Conservation (phyloP, 2,113 vertebrate genomes). For the Dromaius novaehollandiae region DNA sequence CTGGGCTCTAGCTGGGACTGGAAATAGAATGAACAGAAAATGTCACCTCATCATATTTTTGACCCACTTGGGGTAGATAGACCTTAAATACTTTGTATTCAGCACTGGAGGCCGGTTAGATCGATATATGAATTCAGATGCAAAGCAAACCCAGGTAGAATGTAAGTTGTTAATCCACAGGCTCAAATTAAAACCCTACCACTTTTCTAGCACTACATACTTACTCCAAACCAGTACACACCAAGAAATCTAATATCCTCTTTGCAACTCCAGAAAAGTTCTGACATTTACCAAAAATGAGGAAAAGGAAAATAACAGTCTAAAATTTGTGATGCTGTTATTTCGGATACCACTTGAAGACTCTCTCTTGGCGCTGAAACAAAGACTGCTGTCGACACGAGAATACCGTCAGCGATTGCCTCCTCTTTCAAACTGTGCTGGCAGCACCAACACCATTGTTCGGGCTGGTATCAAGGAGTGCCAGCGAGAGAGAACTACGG, state of each 20-base stretch:
- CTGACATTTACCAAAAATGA: neutral
- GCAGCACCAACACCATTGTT: neutral
- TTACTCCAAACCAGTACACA: neutral
- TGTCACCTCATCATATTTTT: neutral
- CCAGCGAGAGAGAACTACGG: neutral
- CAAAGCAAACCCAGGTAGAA: neutral
- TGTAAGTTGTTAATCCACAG: neutral
- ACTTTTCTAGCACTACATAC: neutral
- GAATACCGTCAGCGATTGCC: neutral
- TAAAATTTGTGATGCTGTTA: neutral
- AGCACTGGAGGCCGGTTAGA: neutral
- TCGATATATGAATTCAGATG: neutral
- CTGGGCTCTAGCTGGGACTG: neutral
- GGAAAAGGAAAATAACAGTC: neutral
- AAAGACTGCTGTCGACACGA: neutral
- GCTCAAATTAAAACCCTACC: neutral
- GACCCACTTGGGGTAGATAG: neutral
- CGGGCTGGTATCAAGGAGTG: neutral
- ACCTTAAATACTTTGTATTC: slow-evolving; percentile 11
- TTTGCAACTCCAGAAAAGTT: neutral
- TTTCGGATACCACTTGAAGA: neutral
- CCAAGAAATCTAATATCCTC: neutral
- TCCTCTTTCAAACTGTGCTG: neutral
- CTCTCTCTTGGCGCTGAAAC: neutral
- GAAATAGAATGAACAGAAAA: slow-evolving; percentile 14